Evolutionary conservation across 1,140 invertebrate genomes (phyloP).

Genomic region (Mycetomoellerius zeteki): DNA sequence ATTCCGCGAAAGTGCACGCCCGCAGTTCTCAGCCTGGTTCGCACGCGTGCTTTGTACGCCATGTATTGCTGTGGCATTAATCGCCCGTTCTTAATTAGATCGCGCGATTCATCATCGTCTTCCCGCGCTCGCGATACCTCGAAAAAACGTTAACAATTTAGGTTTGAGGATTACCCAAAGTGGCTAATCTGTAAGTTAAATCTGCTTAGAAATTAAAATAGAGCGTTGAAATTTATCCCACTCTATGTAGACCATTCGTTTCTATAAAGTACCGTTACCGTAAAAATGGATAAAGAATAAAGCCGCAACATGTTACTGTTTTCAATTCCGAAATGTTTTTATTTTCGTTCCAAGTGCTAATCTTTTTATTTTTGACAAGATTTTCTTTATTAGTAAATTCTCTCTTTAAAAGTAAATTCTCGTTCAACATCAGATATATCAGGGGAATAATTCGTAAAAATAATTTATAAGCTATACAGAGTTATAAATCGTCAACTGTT

Average conservation of each 20-base stretch:
- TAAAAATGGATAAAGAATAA: not conserved
- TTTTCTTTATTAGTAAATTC: not conserved
- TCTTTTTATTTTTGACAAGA: not conserved
- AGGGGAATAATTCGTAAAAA: not conserved
- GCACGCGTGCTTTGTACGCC: conserved; percentile 79
- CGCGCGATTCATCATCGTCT: conserved; percentile 36
- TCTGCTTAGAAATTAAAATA: no score
- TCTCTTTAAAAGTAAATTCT: conserved; percentile 9
- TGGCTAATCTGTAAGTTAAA: not conserved
- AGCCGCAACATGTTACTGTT: not conserved
- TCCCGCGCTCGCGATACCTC: conserved; percentile 55
- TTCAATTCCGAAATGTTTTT: not conserved
- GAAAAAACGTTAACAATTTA: conserved; percentile 37
- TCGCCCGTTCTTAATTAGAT: conserved; percentile 78
- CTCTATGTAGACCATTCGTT: not conserved
- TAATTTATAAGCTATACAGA: not conserved
- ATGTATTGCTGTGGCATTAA: conserved; percentile 72
- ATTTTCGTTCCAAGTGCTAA: not conserved
- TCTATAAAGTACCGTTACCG: not conserved
- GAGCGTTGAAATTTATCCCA: not conserved
- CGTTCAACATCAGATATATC: not conserved
- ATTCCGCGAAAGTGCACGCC: conserved; percentile 66
- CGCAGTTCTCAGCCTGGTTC: conserved; percentile 81
- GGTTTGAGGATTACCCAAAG: conserved; percentile 23
- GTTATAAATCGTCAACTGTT: not conserved